Evolutionary conservation across 1,140 invertebrate species (phyloP), one percentile per base, ranked within the genome.

Genomic region (Copidosoma floridanum): DNA sequence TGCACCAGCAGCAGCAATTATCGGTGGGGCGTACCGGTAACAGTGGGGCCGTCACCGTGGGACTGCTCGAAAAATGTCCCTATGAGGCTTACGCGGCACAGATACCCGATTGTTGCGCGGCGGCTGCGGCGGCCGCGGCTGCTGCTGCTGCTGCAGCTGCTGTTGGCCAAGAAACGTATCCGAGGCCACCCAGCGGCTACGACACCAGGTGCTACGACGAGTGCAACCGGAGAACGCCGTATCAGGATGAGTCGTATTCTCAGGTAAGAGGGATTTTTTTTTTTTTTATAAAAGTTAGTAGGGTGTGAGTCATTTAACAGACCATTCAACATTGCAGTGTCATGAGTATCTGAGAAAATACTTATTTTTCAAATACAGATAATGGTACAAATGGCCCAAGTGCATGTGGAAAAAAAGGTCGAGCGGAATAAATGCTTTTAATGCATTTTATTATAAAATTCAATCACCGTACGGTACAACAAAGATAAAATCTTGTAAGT

Each of bases 21-120:
- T 40, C 57, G 50, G 51, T 58, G 52, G 55, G 58, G 38, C 67
- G 60, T 63, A 72, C 63, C 32, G 53, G 35, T 8, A 62, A 52
- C 41, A 56, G 52, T 11, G 44, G 35, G 16, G 16, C 48, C 1
- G 6, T 23, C 12, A 16, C 29, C 24, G 6, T 6, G 5, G 4
- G 2, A 2, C 23, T 26, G n/a, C 65, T 71, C 21, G 74, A 75
- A 10, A 81, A 81, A 63, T 79, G 74, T 43, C 77, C 77, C 1
- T 81, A 78, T 51, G 77, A 81, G 18, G 57, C 67, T 47, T 79
- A 78, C 64, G 71, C 70, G 52, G 65, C 76, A 3, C 77, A 77
- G 44, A 81, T 81, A 55, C 79, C 79, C 27, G 79, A 81, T 41
- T 81, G 79, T 55, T 81, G 79, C 51, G 79, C 79, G 11, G 38